A percentile compares a stretch with the other conserved stretches of the same genome.
Evolutionary conservation across 2,888 invertebrate species (phyloP).

Genomic region (Carterocephalus palaemon): DNA sequence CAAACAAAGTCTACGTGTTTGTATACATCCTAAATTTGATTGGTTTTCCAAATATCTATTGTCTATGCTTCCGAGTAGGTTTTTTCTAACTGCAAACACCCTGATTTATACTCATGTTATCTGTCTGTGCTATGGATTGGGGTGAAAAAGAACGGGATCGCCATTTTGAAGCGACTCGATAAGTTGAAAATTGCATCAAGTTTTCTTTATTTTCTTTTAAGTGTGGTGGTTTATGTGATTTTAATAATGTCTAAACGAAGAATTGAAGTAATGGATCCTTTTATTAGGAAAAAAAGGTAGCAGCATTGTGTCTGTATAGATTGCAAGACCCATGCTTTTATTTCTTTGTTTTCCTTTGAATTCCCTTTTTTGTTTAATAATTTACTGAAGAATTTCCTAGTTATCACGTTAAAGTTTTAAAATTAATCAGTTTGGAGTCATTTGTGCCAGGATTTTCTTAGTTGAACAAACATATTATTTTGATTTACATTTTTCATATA

Average conservation of each 20-base stretch:
- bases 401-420: too few relatives aligned
- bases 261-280: constrained; percentile 92
- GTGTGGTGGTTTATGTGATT: constrained; percentile 48
- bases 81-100: too few relatives aligned
- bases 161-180: constrained; percentile 64
- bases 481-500: too few relatives aligned
- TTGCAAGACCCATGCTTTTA: constrained; percentile 17
- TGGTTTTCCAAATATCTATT: too few relatives aligned
- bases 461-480: too few relatives aligned
- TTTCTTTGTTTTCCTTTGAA: constrained; percentile 14
- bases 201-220: constrained; percentile 37
- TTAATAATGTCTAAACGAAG: constrained; percentile 87
- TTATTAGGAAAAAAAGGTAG: constrained; percentile 87
- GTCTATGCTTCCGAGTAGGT: too few relatives aligned
- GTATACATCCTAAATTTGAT: too few relatives aligned
- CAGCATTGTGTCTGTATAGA: constrained; percentile 26
- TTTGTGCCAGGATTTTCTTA: too few relatives aligned
- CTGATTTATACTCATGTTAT: too few relatives aligned
- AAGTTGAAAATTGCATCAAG: constrained; percentile 41
- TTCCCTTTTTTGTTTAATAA: background rate
- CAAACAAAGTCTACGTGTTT: too few relatives aligned
- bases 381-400: background rate
- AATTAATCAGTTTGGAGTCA: too few relatives aligned
- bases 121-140: too few relatives aligned
- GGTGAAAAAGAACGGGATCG: constrained; percentile 39